Evolutionary conservation across 2,797 vertebrate species (phyloP).

Genomic region (Rousettus madagascariensis): DNA sequence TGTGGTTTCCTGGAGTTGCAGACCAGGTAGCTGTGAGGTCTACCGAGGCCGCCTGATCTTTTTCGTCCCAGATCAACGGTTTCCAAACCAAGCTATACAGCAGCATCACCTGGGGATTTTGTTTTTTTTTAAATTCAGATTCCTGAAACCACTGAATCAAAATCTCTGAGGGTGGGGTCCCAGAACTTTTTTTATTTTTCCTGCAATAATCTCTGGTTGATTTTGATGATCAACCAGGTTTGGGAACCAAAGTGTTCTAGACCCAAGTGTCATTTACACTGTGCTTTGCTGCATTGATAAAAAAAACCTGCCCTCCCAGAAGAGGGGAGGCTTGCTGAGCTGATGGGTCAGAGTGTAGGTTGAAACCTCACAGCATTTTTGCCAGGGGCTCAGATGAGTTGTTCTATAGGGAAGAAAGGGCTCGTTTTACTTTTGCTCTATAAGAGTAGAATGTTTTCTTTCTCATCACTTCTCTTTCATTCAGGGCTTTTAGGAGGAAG

Average conservation of each 20-base stretch:
- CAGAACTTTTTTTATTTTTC: not conserved
- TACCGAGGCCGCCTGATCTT: not conserved
- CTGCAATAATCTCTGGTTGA: not conserved
- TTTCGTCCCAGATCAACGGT: not conserved
- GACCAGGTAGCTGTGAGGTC: not conserved
- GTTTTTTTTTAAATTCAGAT: not conserved
- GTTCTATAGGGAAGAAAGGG: not conserved
- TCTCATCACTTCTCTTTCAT: not conserved
- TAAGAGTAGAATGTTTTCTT: not conserved
- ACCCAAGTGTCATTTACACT: not conserved
- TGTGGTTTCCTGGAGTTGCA: not conserved
- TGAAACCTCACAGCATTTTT: not conserved
- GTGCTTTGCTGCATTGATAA: not conserved
- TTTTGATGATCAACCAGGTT: not conserved
- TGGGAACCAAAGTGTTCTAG: not conserved
- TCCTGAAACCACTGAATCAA: not conserved
- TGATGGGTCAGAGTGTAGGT: not conserved
- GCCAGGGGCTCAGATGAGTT: not conserved
- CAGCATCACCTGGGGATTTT: not conserved
- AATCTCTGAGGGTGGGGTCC: not conserved
- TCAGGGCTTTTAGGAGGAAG: not conserved
- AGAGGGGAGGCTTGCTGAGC: not conserved
- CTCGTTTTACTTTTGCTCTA: not conserved
- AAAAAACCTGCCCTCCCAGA: not conserved
- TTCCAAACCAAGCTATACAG: not conserved